Evolutionary conservation across 2,113 vertebrate species (phyloP), one percentile per base, ranked within the genome.

Genomic region (Ciconia maguari): DNA sequence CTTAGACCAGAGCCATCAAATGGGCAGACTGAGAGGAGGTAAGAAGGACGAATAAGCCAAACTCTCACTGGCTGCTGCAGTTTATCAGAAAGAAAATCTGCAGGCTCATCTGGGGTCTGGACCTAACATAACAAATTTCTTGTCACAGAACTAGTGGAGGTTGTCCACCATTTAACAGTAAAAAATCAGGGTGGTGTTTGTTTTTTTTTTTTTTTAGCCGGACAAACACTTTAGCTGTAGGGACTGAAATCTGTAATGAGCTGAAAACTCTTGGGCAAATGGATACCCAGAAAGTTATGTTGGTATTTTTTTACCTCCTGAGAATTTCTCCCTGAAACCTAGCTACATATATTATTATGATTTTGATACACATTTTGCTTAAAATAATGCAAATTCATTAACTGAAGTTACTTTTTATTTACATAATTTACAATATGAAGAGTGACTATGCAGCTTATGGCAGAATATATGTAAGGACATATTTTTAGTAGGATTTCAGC

Each of bases 321-420:
- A 74, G 34, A 85, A 54, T 90, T 72, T 93, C 6, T 49, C 4
- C 38, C 34, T 74, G 49, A 71, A 82, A 44, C 5, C 18, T 13
- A 78, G 13, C 7, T 46, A 38, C 8, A 25, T 54, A 38, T 19
- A 38, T 68, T 42, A 15, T 19, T 30, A 36, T 61, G 13, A 48
- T 52, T 94, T 92, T 77, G 8, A 46, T 65, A 69, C 29, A 4
- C 8, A n/a, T 72, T 83, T 81, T 49, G 6, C 34, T 49, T 68
- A 25, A 65, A 85, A 60, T 48, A 81, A 66, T 62, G 25, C 3
- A 74, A 85, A 66, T 66, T 54, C 44, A 87, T 83, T 77, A 75
- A 38, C 5, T 49, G 58, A 65, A 74, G 9, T 87, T 89, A 58
- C 25, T 81, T 94, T 90, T 93, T 48, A 44, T 77, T 95, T 70